Conservation (phyloP, 1,140 invertebrate genomes). For the Pantala flavescens region DNA sequence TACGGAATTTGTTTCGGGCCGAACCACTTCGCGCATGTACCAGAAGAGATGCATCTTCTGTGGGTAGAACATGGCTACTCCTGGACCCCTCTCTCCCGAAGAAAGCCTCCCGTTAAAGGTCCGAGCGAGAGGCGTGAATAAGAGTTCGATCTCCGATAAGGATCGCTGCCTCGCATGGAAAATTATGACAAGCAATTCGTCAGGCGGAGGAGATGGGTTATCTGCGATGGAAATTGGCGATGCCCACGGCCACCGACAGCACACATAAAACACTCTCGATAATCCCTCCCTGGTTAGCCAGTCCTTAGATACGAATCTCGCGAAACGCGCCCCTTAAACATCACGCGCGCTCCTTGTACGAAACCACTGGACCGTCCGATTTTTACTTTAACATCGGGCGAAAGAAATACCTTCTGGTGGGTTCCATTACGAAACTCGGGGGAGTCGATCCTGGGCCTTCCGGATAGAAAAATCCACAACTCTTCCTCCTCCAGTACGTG, state of each 20-base stretch:
- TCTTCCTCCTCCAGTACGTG: too few species aligned
- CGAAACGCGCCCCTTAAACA: too few species aligned
- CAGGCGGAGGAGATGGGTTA: neutral
- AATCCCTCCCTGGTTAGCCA: neutral
- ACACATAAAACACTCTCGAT: neutral
- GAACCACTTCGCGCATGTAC: too few species aligned
- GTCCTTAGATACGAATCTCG: neutral
- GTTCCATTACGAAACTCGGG: too few species aligned
- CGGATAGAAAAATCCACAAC: too few species aligned
- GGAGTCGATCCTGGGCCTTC: too few species aligned
- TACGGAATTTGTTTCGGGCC: too few species aligned
- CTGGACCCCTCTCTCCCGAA: neutral
- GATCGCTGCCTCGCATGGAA: neutral
- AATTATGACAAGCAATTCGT: constrained; percentile 10
- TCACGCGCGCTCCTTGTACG: too few species aligned
- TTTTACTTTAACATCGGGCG: too few species aligned
- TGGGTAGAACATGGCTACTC: neutral
- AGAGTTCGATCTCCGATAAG: neutral
- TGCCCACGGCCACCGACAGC: neutral
- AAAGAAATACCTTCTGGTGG: too few species aligned
- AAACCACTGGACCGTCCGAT: too few species aligned
- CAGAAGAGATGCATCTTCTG: too few species aligned
- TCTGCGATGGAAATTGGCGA: neutral
- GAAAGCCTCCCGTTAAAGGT: neutral
- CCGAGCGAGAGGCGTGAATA: constrained; percentile 1